These are phyloP conservation scores for Cryptotermes secundus DNA, from an alignment of 1,140 invertebrate species.

Conservation along the genomic window DNA sequence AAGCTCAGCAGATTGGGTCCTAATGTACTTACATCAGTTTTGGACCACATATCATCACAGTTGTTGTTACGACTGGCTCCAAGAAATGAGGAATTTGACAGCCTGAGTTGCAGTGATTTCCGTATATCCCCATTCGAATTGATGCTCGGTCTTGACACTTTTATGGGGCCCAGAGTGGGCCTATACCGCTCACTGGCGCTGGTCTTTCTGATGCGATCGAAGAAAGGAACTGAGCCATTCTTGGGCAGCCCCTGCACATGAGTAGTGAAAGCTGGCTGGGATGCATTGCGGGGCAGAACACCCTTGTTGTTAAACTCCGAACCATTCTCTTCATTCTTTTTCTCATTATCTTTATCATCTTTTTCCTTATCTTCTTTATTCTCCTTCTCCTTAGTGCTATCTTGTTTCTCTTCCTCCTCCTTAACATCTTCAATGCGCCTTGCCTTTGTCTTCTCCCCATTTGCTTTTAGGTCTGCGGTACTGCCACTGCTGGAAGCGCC, in stretches of 20 bases:
- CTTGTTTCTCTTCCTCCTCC: constrained; percentile 38
- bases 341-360: constrained; percentile 29
- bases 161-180: constrained; percentile 74
- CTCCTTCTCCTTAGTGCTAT: constrained; percentile 37
- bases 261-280: constrained; percentile 79
- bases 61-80: constrained; percentile 61
- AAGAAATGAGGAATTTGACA: constrained; percentile 59
- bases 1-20: no score
- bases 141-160: constrained; percentile 64
- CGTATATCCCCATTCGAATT: constrained; percentile 57
- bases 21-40: constrained; percentile 47
- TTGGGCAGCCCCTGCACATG: constrained; percentile 53
- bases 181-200: constrained; percentile 75
- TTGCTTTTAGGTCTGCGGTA: constrained; percentile 38
- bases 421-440: constrained; percentile 36
- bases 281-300: constrained; percentile 64
- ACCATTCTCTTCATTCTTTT: constrained; percentile 24
- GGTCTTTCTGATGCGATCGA: constrained; percentile 77
- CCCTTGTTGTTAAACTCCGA: constrained; percentile 42
- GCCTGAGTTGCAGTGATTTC: constrained; percentile 56
- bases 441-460: constrained; percentile 38
- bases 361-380: constrained; percentile 37
- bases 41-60: constrained; percentile 53
- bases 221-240: constrained; percentile 67
- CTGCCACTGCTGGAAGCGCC: constrained; percentile 54